Percentiles rank a stretch among this genome's conserved stretches.
phyloP scores from a whole-genome alignment of 1,140 invertebrate genomes.

The Augochlora pura region DNA sequence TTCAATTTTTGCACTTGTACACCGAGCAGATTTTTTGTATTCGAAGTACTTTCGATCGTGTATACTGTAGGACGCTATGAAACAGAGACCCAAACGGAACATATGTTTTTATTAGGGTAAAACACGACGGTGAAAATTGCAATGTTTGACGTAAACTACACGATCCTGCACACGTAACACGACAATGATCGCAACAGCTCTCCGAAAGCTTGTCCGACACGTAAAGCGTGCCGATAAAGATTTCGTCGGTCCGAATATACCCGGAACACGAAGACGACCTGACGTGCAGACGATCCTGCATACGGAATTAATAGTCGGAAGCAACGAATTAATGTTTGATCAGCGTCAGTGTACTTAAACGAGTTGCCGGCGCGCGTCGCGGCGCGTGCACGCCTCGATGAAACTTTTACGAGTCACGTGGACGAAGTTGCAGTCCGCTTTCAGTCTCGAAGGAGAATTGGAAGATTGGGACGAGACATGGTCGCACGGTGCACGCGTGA shows the following conservation, averaged over 20 bases:
- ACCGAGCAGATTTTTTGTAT: too few species aligned
- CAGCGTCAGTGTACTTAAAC: background rate
- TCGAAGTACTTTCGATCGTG: too few species aligned
- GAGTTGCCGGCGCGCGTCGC: slow-evolving; percentile 3
- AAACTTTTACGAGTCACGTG: slow-evolving; percentile 59
- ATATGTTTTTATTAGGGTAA: too few species aligned
- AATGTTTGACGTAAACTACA: too few species aligned
- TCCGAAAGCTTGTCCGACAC: background rate
- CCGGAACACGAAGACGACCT: slow-evolving; percentile 2
- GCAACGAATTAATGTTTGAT: slow-evolving; percentile 58
- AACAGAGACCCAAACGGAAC: too few species aligned
- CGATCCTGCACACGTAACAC: too few species aligned
- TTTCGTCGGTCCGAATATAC: background rate
- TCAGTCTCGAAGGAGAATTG: background rate
- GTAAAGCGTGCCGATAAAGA: background rate
- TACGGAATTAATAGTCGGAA: slow-evolving; percentile 55
- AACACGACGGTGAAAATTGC: too few species aligned
- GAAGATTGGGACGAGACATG: background rate
- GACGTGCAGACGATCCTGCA: slow-evolving; percentile 16
- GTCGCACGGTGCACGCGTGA: slow-evolving; percentile 28
- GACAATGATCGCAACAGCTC: background rate
- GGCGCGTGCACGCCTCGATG: slow-evolving; percentile 33
- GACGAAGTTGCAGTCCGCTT: slow-evolving; percentile 50
- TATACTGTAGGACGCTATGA: too few species aligned
- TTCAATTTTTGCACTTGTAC: too few species aligned